Percentiles rank a stretch among this genome's conserved stretches.
phyloP scores from a whole-genome alignment of 2,113 vertebrate species.

The Euleptes europaea region DNA sequence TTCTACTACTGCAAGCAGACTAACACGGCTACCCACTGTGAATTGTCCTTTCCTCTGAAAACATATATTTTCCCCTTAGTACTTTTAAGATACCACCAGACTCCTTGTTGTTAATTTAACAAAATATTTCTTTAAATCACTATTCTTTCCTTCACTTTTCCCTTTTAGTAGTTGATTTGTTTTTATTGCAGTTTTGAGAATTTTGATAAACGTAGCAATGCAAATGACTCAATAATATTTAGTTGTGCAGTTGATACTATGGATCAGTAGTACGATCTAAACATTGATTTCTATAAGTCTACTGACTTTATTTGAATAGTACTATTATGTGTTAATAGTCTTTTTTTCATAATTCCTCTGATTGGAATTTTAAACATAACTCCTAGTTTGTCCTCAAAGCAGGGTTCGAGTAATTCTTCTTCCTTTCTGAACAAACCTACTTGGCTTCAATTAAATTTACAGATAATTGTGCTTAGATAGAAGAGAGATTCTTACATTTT shows the following conservation, averaged over 20 bases:
- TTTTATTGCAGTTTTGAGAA: constrained; percentile 40
- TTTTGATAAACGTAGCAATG: background rate
- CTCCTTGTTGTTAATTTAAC: background rate
- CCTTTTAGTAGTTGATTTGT: background rate
- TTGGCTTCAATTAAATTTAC: background rate
- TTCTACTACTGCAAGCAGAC: too few relatives aligned
- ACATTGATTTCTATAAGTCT: constrained; percentile 17
- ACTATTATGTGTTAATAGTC: background rate
- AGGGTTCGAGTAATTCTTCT: background rate
- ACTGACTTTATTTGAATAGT: background rate
- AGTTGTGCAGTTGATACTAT: background rate
- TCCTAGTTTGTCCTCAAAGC: background rate
- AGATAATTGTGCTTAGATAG: background rate
- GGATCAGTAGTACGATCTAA: background rate
- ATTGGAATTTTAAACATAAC: background rate
- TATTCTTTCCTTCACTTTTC: background rate
- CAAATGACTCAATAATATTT: background rate
- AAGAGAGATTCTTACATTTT: background rate
- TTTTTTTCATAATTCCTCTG: background rate
- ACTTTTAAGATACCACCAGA: background rate
- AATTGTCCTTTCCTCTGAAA: background rate
- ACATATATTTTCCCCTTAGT: background rate
- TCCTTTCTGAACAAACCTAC: background rate
- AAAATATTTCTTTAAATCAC: background rate
- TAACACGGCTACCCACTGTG: too few relatives aligned